Conservation (phyloP, 2,113 vertebrate genomes). For the Myotis lucifugus region DNA sequence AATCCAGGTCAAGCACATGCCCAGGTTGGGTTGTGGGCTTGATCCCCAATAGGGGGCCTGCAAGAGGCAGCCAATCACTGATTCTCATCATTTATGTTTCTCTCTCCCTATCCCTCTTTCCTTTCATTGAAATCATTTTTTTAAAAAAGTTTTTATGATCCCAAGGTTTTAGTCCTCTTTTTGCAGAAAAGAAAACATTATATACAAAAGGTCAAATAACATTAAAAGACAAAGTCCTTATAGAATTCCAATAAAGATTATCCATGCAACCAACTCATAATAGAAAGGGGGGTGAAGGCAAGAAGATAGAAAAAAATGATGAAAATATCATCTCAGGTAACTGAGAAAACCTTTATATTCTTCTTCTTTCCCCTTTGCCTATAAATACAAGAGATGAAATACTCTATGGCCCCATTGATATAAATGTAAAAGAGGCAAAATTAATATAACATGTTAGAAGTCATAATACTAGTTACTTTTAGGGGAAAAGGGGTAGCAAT, state of each 20-base stretch:
- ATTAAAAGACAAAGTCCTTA: background rate
- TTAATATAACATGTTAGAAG: background rate
- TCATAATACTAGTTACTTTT: background rate
- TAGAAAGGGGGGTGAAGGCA: no score
- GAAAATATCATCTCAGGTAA: background rate
- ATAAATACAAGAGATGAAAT: background rate
- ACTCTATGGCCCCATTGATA: background rate
- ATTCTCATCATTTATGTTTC: no score
- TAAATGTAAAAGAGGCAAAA: background rate
- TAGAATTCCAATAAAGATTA: background rate
- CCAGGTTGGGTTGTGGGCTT: no score
- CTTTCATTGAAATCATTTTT: no score
- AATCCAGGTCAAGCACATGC: no score
- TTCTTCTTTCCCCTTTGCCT: background rate
- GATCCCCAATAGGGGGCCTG: no score
- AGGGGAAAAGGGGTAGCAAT: background rate
- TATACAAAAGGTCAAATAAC: background rate
- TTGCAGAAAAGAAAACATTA: background rate
- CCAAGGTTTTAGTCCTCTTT: background rate
- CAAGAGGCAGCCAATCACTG: no score
- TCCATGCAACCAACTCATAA: background rate
- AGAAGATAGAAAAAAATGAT: background rate
- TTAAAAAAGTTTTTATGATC: background rate
- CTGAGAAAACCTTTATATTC: background rate
- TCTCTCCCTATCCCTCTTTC: no score